Conservation (phyloP, 2,797 vertebrate genomes). For the Dromococcyx pavoninus region DNA sequence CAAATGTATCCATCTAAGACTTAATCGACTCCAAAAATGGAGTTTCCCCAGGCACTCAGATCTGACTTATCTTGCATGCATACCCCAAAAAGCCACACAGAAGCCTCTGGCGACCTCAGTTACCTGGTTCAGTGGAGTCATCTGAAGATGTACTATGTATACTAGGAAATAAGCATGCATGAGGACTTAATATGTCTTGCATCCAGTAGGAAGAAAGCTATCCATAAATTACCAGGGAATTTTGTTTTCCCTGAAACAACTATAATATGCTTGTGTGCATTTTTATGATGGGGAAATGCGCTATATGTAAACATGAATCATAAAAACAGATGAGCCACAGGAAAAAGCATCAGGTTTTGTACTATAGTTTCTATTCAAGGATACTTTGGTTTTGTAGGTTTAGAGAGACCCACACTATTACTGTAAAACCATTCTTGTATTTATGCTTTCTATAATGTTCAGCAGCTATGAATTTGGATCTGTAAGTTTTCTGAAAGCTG, state of each 20-base stretch:
- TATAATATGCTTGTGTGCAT: accelerated
- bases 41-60: neutral
- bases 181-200: neutral
- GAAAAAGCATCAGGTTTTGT: neutral
- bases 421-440: conserved; percentile 1
- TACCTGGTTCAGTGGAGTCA: neutral
- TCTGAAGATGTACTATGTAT: neutral
- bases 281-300: neutral
- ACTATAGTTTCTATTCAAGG: neutral
- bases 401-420: neutral
- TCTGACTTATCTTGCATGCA: neutral
- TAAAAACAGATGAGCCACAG: neutral
- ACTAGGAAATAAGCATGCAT: neutral
- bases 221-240: neutral
- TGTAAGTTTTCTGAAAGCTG: conserved; percentile 83
- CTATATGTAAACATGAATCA: neutral
- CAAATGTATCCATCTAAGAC: neutral
- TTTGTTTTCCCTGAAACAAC: neutral
- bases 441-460: conserved; percentile 56
- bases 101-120: neutral
- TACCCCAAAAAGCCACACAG: neutral
- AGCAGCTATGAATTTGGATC: conserved; percentile 55
- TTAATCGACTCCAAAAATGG: accelerated
- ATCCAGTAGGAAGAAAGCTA: neutral
- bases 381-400: neutral